These are phyloP conservation scores for Sminthurinus aureus DNA, from an alignment of 2,888 invertebrate species.

Conservation along the genomic window DNA sequence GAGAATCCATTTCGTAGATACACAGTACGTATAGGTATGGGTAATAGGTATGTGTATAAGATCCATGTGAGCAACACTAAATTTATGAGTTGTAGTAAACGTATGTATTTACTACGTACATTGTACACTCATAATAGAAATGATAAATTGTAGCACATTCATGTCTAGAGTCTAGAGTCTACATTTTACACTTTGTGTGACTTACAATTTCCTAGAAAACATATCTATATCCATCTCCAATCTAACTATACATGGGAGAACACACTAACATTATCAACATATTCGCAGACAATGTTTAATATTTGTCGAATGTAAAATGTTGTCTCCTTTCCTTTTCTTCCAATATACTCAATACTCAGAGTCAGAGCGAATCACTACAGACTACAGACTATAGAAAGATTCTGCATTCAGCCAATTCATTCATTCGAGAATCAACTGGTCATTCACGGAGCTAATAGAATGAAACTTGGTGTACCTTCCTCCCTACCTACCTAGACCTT, in stretches of 20 bases:
- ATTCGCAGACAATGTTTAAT: background rate
- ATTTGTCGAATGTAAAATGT: constrained; percentile 20
- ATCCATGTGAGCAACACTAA: background rate
- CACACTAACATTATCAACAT: no score
- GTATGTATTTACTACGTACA: background rate
- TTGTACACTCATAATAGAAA: background rate
- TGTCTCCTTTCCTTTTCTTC: constrained; percentile 18
- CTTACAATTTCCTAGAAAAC: no score
- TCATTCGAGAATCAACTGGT: background rate
- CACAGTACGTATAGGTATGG: background rate
- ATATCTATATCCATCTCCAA: background rate
- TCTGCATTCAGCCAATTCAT: constrained; percentile 18
- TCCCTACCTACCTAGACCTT: no score
- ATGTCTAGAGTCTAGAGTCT: no score
- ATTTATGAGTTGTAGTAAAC: background rate
- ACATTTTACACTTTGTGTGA: no score
- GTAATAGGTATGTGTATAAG: background rate
- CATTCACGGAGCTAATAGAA: background rate
- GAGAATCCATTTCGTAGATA: no score
- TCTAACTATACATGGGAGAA: no score
- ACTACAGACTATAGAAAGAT: constrained; percentile 14
- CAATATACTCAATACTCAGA: no score
- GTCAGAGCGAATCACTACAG: background rate
- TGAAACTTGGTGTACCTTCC: no score
- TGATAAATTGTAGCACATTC: background rate